Evolutionary conservation across 2,797 vertebrate species (phyloP).

Genomic region (Harpagifer antarcticus): DNA sequence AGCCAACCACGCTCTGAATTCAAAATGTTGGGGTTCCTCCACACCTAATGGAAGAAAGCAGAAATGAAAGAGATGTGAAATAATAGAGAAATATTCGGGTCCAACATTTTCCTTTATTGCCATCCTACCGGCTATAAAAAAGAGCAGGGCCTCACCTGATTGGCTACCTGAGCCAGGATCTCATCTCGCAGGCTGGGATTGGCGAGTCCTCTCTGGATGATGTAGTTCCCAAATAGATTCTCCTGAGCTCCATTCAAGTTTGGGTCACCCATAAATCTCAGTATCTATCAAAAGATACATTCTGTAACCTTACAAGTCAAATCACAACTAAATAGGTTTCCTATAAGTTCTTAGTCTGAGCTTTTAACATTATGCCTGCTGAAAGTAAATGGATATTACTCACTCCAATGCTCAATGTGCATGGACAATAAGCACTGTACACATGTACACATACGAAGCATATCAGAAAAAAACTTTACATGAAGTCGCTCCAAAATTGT

Average conservation of each 20-base stretch:
- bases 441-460: background rate
- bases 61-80: background rate
- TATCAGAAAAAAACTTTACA: background rate
- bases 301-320: background rate
- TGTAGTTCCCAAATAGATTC: constrained; percentile 94
- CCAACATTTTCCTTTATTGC: background rate
- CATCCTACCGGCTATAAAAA: background rate
- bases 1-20: constrained; percentile 96
- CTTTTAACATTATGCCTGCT: background rate
- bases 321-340: background rate
- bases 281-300: constrained; percentile 81
- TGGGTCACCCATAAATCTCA: constrained; percentile 96
- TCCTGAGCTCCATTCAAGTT: constrained; percentile 90
- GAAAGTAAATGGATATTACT: background rate
- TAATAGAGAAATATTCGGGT: background rate
- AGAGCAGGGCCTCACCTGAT: constrained; percentile 84
- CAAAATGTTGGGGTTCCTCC: constrained; percentile 89
- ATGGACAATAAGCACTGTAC: background rate
- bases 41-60: constrained; percentile 73
- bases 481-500: background rate
- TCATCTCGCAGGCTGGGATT: constrained; percentile 90
- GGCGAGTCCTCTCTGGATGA: constrained; percentile 92
- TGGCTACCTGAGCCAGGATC: constrained; percentile 92
- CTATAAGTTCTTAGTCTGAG: background rate
- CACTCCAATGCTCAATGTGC: background rate